Percentiles rank a stretch among this genome's conserved stretches.
Evolutionary conservation across 1,140 invertebrate species (phyloP).

Genomic region (Pseudomyrmex gracilis): DNA sequence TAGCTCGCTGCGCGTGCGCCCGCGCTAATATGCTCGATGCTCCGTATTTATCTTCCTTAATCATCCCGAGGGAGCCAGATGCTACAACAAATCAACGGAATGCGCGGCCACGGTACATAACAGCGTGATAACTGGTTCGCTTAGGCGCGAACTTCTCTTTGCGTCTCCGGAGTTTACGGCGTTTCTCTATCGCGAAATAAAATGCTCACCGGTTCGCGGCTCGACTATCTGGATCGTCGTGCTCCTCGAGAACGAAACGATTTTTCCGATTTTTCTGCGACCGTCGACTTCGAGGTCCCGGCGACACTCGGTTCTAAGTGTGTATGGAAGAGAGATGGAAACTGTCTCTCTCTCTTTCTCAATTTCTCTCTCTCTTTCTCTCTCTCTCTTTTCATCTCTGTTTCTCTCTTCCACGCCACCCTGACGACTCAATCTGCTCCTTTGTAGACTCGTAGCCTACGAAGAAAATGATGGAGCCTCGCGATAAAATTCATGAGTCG

Average conservation of each 20-base stretch:
- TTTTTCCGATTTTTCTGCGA: constrained; percentile 52
- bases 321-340: constrained; percentile 55
- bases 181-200: constrained; percentile 37
- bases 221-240: constrained; percentile 47
- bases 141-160: neutral
- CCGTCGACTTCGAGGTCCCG: neutral
- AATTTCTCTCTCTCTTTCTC: constrained; percentile 22
- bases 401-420: constrained; percentile 22
- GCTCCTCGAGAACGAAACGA: constrained; percentile 53
- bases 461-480: constrained; percentile 76
- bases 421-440: constrained; percentile 77
- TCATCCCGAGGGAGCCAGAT: constrained; percentile 26
- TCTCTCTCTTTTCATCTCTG: constrained; percentile 1
- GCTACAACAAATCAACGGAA: constrained; percentile 29
- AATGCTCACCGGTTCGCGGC: constrained; percentile 34
- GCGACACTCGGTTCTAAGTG: constrained; percentile 32
- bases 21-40: constrained; percentile 28
- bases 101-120: neutral
- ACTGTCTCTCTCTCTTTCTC: constrained; percentile 13
- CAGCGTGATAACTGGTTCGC: neutral
- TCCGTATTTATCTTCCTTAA: constrained; percentile 54
- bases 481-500: constrained; percentile 80
- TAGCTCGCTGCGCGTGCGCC: neutral
- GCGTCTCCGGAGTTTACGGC: constrained; percentile 38
- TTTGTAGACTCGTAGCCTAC: constrained; percentile 55